A percentile compares a stretch with the other conserved stretches of the same genome.
These are phyloP conservation scores for Halcyon badia DNA, from an alignment of 2,797 vertebrate genomes.

Conservation along the genomic window DNA sequence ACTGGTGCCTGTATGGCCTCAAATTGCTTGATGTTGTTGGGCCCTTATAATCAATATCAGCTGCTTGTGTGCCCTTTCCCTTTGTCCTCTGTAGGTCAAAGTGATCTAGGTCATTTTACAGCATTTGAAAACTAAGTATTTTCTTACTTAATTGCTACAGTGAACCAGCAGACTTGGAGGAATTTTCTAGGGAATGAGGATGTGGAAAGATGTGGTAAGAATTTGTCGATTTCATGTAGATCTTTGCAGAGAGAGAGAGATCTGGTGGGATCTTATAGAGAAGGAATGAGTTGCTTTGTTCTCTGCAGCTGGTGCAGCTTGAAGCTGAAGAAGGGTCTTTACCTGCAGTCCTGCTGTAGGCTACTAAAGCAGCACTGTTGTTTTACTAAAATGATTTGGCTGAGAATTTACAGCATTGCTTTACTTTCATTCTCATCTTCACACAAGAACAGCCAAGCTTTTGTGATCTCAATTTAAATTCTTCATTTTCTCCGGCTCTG, in stretches of 20 bases:
- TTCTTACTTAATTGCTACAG: not conserved
- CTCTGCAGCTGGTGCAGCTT: not conserved
- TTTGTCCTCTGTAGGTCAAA: not conserved
- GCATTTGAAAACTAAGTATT: not conserved
- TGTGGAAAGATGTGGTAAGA: not conserved
- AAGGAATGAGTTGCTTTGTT: not conserved
- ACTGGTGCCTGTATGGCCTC: not conserved
- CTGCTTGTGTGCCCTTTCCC: not conserved
- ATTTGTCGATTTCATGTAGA: not conserved
- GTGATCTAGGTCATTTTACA: not conserved
- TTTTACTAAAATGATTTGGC: not conserved
- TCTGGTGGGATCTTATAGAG: not conserved
- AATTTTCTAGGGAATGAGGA: not conserved
- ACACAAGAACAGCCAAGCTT: not conserved
- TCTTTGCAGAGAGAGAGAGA: not conserved
- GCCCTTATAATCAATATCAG: not conserved
- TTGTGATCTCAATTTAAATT: constrained; percentile 1
- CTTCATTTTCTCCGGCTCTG: not conserved
- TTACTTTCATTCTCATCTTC: constrained; percentile 10
- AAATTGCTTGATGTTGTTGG: fast-evolving
- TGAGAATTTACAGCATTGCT: not conserved
- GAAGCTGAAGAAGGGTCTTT: not conserved
- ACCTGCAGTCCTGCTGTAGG: not conserved
- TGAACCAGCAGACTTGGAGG: not conserved
- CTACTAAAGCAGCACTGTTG: not conserved